phyloP scores from a whole-genome alignment of 2,113 vertebrate species.

The Nycticorax nycticorax region DNA sequence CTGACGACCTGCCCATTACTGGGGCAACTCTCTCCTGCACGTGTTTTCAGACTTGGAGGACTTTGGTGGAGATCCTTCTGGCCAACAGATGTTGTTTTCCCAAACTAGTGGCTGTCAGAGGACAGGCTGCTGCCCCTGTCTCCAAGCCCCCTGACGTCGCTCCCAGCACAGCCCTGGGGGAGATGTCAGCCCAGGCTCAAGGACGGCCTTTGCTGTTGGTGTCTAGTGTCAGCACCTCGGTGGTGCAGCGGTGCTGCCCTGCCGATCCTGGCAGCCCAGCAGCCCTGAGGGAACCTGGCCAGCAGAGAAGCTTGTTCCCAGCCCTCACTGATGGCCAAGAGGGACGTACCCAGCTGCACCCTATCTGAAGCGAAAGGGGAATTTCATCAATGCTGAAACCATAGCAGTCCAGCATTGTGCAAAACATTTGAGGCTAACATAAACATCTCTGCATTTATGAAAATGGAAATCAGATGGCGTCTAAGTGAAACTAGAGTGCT shows the following conservation, averaged over 20 bases:
- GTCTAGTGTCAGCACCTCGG: fast-evolving
- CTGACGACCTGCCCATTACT: not conserved
- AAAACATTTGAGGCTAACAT: not conserved
- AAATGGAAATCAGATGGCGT: not conserved
- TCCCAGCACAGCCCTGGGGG: not conserved
- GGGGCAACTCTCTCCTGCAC: not conserved
- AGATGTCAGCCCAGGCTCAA: not conserved
- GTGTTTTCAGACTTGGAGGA: not conserved
- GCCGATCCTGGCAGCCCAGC: not conserved
- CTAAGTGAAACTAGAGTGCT: not conserved
- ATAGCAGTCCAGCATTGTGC: not conserved
- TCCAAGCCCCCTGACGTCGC: fast-evolving
- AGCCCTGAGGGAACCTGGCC: not conserved
- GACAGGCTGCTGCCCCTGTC: not conserved
- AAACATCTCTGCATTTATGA: not conserved
- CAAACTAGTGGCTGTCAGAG: not conserved
- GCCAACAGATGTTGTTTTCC: not conserved
- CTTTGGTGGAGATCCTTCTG: not conserved
- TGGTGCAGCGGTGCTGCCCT: not conserved
- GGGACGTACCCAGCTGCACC: not conserved
- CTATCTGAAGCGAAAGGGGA: not conserved
- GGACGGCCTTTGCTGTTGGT: not conserved
- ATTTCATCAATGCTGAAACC: not conserved
- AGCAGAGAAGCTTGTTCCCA: not conserved
- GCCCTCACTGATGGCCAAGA: not conserved